A percentile compares a stretch with the other conserved stretches of the same genome.
Conservation (phyloP, 2,113 vertebrate genomes). For the Thamnophis sirtalis region DNA sequence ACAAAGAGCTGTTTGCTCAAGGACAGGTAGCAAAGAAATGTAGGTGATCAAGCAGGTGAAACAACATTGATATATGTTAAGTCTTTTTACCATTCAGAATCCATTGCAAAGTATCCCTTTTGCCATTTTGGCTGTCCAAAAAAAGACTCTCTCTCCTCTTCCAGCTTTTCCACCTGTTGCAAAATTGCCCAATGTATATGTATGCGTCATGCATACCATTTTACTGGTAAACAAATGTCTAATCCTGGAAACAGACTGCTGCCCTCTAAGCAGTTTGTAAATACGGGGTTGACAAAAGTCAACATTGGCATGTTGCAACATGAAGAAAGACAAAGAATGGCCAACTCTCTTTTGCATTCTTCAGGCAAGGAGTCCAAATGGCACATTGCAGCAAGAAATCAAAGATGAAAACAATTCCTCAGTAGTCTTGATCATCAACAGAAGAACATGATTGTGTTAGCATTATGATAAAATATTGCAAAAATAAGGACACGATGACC, state of each 20-base stretch:
- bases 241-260: not conserved
- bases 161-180: too few relatives aligned
- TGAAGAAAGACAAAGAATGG: not conserved
- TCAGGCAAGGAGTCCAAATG: not conserved
- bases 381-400: not conserved
- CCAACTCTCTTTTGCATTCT: not conserved
- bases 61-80: not conserved
- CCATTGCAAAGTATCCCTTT: not conserved
- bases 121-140: not conserved
- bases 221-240: not conserved
- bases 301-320: accelerated
- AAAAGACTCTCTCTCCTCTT: not conserved
- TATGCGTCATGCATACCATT: not conserved
- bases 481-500: not conserved
- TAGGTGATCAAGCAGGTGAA: not conserved
- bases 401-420: not conserved
- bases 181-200: not conserved
- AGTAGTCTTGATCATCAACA: not conserved
- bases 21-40: not conserved
- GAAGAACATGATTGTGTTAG: not conserved
- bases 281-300: not conserved
- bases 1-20: not conserved
- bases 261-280: not conserved
- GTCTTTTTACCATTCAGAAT: not conserved
- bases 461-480: not conserved